These are phyloP conservation scores for Onchidella celtica DNA, from an alignment of 2,888 invertebrate genomes.

Conservation along the genomic window DNA sequence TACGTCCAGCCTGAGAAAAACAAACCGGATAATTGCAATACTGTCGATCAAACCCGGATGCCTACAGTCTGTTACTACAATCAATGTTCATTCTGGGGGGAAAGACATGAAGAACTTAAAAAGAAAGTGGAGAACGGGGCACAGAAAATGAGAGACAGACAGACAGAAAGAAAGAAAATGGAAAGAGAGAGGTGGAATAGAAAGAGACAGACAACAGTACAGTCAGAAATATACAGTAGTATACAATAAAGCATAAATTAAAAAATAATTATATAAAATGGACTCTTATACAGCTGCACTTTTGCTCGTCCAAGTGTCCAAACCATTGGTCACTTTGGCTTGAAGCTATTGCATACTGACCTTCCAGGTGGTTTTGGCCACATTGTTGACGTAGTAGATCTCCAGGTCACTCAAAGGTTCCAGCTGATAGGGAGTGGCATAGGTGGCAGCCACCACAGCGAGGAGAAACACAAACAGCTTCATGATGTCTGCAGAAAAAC, in stretches of 20 bases:
- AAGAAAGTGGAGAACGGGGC: conserved; percentile 8
- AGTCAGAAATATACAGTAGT: no score
- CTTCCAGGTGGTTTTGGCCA: conserved; percentile 23
- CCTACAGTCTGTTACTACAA: no score
- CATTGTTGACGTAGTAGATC: conserved; percentile 38
- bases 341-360: no score
- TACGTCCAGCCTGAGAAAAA: conserved; percentile 14
- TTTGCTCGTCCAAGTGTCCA: no score
- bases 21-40: background rate
- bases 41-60: background rate
- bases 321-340: no score
- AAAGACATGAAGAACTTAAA: background rate
- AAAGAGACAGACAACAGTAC: no score
- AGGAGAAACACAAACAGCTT: background rate
- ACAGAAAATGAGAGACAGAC: conserved; percentile 17
- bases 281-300: no score
- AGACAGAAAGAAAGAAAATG: conserved; percentile 19
- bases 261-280: no score
- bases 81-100: no score
- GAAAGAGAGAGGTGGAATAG: background rate
- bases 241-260: no score
- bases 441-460: conserved; percentile 16
- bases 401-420: conserved; percentile 33
- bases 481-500: no score
- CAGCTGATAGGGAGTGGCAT: background rate